Percentiles rank a stretch among this genome's conserved stretches.
These are phyloP conservation scores for Agelas oroides DNA, from an alignment of 37 sponge, comb jelly and placozoan species.

Conservation along the genomic window DNA sequence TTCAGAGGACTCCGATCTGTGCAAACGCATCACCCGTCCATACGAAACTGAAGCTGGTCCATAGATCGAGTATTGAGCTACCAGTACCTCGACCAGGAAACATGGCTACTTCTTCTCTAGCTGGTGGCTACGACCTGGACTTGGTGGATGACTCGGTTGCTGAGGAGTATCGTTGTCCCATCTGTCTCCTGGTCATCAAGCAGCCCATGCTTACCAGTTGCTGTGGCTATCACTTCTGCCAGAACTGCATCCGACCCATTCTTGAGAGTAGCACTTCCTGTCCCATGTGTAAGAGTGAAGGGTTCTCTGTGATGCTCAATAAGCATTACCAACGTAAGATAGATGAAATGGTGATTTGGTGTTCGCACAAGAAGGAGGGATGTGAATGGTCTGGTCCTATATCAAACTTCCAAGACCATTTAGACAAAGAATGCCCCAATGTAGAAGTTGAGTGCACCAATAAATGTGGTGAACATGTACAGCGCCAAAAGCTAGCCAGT, in stretches of 20 bases:
- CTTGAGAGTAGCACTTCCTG: not conserved
- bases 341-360: not conserved
- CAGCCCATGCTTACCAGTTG: constrained; percentile 8
- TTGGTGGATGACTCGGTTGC: not conserved
- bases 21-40: too few relatives aligned
- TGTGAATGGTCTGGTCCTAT: constrained; percentile 18
- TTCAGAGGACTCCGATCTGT: too few relatives aligned
- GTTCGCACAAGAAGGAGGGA: not conserved
- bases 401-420: not conserved
- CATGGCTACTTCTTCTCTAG: not conserved
- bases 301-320: not conserved
- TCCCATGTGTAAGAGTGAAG: not conserved
- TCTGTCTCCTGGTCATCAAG: constrained; percentile 5
- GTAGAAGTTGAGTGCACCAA: constrained; percentile 7
- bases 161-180: constrained; percentile 6
- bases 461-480: not conserved
- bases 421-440: not conserved
- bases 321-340: not conserved
- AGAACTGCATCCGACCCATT: not conserved
- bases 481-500: not conserved
- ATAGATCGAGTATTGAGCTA: too few relatives aligned
- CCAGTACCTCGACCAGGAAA: too few relatives aligned
- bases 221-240: constrained; percentile 23
- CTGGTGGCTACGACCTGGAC: not conserved
- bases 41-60: too few relatives aligned